These are phyloP conservation scores for Sceloporus tristichus DNA, from an alignment of 2,113 vertebrate genomes.

Conservation along the genomic window DNA sequence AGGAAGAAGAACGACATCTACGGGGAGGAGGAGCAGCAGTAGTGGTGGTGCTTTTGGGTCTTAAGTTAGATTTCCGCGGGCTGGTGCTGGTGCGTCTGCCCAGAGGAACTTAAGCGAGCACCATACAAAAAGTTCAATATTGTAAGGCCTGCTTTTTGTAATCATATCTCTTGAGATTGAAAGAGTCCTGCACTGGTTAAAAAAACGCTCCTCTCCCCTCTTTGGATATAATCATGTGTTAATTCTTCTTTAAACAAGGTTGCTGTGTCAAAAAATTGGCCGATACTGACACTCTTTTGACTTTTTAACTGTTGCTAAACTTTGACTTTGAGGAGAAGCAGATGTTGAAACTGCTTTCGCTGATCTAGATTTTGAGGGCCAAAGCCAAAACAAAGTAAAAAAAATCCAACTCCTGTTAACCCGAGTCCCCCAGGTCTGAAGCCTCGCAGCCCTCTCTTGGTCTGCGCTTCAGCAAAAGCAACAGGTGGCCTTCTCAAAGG, in stretches of 20 bases:
- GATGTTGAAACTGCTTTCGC: constrained; percentile 31
- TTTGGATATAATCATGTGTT: constrained; percentile 81
- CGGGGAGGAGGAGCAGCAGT: constrained; percentile 88
- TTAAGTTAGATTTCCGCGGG: constrained; percentile 67
- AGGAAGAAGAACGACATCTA: constrained; percentile 95
- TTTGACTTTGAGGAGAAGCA: constrained; percentile 37
- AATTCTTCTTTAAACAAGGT: constrained; percentile 75
- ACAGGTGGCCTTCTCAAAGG: too few species aligned
- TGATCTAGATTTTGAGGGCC: constrained; percentile 42
- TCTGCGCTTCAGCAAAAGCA: not conserved
- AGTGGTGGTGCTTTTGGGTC: constrained; percentile 14
- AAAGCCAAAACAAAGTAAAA: constrained; percentile 22
- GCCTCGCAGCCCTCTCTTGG: not conserved
- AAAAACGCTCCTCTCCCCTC: constrained; percentile 63
- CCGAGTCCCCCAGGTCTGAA: constrained; percentile 18
- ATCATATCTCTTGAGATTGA: constrained; percentile 80
- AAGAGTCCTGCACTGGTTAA: constrained; percentile 83
- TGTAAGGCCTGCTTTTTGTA: constrained; percentile 88
- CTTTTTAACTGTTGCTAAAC: constrained; percentile 62
- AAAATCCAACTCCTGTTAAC: not conserved
- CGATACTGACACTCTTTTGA: constrained; percentile 69
- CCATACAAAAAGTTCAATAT: constrained; percentile 83
- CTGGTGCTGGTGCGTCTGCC: constrained; percentile 63
- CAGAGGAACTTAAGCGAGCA: constrained; percentile 81
- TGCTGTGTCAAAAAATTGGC: constrained; percentile 85